Base-by-base conservation (phyloP, 64 coral and sea anemone genomes). In the Porites lutea region DNA sequence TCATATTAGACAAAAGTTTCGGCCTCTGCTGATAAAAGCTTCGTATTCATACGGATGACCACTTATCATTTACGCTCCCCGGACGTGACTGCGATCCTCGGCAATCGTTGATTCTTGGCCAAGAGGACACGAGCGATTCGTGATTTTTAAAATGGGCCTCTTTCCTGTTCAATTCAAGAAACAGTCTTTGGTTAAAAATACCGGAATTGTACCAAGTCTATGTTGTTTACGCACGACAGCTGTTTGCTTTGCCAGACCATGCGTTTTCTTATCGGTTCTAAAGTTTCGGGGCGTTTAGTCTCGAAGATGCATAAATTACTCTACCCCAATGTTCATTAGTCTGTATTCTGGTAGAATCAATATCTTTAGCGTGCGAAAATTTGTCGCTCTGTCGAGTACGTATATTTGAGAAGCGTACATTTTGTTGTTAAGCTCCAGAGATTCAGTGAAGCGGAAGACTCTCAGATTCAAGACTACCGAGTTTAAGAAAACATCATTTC, bases 241-340 rank as follows among this genome's bases (percentile, higher is more conserved):
- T 84, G 81, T 68, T 64, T 18, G 15, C 63, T 51, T 37, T 80
- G 54, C 23, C 57, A 43, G 57, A 84, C 18, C 62, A 84, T 9
- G 4, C 62, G 18, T 84, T 13, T 13, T 48, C 47, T 76, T 51
- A 22, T 68, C 48, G 15, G 15, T 68, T 84, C 81, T 84, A 20
- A 14, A 84, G 44, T 68, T 68, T 84, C 81, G 46, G 22, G 37
- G 62, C 47, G 63, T 67, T 69, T 2, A 67, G 43, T 21, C 63
- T 84, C 52, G 52, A 84, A 68, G 46, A 44, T 51, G 81, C 61
- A 84, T 84, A 84, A 84, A 84, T 84, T 84, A 84, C 62, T 5
- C 69, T 15, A 48, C 19, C 45, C 54, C 47, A 68, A 84, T 69
- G 69, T 84, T 68, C 81, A 84, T 52, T 7, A 84, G 48, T 53